Conservation (phyloP, 2,113 vertebrate genomes). For the Callorhinus ursinus region DNA sequence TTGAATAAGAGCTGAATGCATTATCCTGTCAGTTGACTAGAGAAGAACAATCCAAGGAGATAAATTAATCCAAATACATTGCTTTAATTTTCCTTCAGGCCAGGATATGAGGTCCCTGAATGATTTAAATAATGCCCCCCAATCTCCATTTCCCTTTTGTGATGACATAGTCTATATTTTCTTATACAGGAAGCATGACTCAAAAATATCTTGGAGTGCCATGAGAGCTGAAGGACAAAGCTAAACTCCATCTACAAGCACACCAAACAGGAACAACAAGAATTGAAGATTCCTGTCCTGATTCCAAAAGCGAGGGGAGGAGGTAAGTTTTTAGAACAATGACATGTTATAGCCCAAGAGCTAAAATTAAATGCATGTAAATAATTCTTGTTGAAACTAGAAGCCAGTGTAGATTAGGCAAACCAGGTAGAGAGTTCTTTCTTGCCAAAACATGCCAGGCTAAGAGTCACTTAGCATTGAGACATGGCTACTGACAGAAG, state of each 20-base stretch:
- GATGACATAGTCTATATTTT: conserved; percentile 49
- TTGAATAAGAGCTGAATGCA: neutral
- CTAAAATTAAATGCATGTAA: conserved; percentile 73
- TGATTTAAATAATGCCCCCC: neutral
- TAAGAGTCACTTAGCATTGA: conserved; percentile 49
- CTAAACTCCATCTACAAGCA: conserved; percentile 55
- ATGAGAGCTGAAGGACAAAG: conserved; percentile 51
- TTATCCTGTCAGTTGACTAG: neutral
- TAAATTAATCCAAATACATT: conserved; percentile 20
- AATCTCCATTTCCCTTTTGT: conserved; percentile 30
- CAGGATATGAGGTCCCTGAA: neutral
- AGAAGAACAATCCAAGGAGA: neutral
- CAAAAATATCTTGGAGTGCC: conserved; percentile 44
- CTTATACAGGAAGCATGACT: conserved; percentile 47
- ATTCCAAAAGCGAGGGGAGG: conserved; percentile 53
- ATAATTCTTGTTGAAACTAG: conserved; percentile 78
- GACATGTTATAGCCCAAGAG: conserved; percentile 61
- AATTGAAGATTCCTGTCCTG: conserved; percentile 63
- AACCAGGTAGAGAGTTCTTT: conserved; percentile 63
- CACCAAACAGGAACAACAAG: conserved; percentile 64
- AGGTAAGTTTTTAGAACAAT: conserved; percentile 53
- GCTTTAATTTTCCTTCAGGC: conserved; percentile 39
- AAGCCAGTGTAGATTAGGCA: conserved; percentile 65
- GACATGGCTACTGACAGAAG: neutral
- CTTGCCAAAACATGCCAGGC: conserved; percentile 72